A percentile compares a stretch with the other conserved stretches of the same genome.
Evolutionary conservation across 1,140 invertebrate species (phyloP).

Genomic region (Portunus trituberculatus): DNA sequence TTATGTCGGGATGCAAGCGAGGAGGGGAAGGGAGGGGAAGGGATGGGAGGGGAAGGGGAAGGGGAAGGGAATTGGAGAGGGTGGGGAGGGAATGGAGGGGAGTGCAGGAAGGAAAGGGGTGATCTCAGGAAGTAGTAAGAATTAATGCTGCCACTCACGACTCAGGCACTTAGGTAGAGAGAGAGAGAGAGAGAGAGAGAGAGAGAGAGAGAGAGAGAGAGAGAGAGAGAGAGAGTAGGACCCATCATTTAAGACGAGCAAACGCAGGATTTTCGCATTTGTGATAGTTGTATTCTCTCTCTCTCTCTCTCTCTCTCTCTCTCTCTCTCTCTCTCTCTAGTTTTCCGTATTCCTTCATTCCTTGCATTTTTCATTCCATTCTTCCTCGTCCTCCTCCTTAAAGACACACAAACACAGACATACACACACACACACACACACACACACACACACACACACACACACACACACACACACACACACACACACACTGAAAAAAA

Average conservation of each 20-base stretch:
- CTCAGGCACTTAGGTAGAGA: background rate
- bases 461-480: conserved; percentile 52
- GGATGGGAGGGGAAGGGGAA: background rate
- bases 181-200: conserved; percentile 53
- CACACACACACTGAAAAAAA: conserved; percentile 48
- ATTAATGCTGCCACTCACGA: no score
- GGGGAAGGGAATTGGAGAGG: background rate
- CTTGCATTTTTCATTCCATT: no score
- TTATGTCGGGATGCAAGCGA: background rate
- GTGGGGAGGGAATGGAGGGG: background rate
- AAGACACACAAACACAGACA: conserved; percentile 47
- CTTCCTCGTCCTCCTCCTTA: background rate
- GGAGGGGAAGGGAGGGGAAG: background rate
- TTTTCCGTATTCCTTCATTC: no score
- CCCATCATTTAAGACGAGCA: background rate
- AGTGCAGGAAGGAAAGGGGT: background rate
- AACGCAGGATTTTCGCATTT: background rate
- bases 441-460: conserved; percentile 49
- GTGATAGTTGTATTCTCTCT: background rate
- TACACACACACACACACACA: conserved; percentile 49
- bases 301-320: conserved; percentile 28
- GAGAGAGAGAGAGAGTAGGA: background rate
- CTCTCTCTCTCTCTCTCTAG: background rate
- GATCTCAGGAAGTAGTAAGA: background rate
- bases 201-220: background rate